Conservation (phyloP, 2,113 vertebrate species). For the Dicentrarchus labrax region DNA sequence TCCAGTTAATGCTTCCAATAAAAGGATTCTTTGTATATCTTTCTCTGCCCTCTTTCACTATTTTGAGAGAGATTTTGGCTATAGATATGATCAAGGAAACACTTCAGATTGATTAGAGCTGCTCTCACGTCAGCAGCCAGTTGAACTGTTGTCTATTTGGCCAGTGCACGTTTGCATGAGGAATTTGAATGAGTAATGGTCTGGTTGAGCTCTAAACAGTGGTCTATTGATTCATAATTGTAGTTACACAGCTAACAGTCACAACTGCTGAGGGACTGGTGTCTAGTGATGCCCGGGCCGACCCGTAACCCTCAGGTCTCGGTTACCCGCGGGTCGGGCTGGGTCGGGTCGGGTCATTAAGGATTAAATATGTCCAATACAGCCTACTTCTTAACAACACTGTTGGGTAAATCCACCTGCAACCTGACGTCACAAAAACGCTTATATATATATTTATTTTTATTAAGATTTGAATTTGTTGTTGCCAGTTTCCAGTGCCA, state of each 20-base stretch:
- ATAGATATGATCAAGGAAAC: not conserved
- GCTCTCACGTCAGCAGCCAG: not conserved
- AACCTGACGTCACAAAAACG: no score
- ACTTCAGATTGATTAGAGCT: not conserved
- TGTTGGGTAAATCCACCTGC: no score
- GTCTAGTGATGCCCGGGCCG: no score
- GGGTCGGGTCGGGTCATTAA: no score
- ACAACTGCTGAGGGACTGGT: not conserved
- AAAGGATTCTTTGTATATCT: not conserved
- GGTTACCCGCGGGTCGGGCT: no score
- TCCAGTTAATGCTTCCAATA: not conserved
- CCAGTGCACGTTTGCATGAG: slow-evolving; percentile 8
- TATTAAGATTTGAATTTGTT: no score
- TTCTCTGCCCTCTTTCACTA: not conserved
- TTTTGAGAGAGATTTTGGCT: not conserved
- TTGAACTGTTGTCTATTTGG: not conserved
- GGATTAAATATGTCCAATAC: no score
- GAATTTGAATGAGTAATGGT: not conserved
- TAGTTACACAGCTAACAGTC: slow-evolving; percentile 8
- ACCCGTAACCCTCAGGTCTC: no score
- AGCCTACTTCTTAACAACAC: no score
- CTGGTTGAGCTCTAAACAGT: not conserved
- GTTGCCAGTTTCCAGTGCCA: no score
- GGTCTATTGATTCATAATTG: slow-evolving; percentile 8
- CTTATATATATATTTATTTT: no score